phyloP scores from a whole-genome alignment of 2,113 vertebrate species.

The Platysternon megacephalum region DNA sequence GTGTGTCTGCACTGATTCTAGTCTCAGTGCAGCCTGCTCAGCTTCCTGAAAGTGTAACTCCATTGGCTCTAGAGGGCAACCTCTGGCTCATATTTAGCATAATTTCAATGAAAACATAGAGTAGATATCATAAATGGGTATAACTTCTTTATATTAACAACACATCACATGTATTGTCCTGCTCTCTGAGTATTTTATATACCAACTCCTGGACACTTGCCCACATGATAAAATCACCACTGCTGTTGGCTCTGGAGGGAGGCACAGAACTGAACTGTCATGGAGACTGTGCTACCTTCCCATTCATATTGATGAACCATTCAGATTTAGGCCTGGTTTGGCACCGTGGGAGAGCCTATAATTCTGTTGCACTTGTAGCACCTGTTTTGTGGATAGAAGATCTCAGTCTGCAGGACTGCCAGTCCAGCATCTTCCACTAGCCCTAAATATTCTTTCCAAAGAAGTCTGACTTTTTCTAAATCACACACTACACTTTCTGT shows the following conservation, averaged over 20 bases:
- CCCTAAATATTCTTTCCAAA: slow-evolving; percentile 22
- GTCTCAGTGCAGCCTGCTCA: too few species aligned
- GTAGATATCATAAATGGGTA: slow-evolving; percentile 27
- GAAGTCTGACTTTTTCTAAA: slow-evolving; percentile 23
- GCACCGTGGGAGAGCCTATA: neutral
- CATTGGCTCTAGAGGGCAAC: too few species aligned
- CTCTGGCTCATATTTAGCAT: too few species aligned
- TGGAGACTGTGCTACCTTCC: slow-evolving; percentile 59
- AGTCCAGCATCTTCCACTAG: neutral
- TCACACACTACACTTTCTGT: neutral
- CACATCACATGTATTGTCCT: slow-evolving; percentile 16
- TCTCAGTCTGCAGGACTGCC: neutral
- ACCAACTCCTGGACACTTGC: slow-evolving; percentile 63
- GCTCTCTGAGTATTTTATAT: slow-evolving; percentile 48
- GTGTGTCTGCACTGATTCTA: too few species aligned
- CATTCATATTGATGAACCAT: slow-evolving; percentile 65
- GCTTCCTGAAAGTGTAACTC: too few species aligned
- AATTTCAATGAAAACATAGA: neutral
- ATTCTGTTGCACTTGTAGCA: neutral
- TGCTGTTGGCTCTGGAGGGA: slow-evolving; percentile 70
- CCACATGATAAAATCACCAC: slow-evolving; percentile 60
- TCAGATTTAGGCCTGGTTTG: slow-evolving; percentile 48
- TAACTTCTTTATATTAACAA: neutral
- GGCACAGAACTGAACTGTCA: slow-evolving; percentile 67
- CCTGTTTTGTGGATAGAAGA: neutral